Evolutionary conservation across 2,113 vertebrate species (phyloP), one percentile per base, ranked within the genome.

Genomic region (Leptobrachium leishanense): DNA sequence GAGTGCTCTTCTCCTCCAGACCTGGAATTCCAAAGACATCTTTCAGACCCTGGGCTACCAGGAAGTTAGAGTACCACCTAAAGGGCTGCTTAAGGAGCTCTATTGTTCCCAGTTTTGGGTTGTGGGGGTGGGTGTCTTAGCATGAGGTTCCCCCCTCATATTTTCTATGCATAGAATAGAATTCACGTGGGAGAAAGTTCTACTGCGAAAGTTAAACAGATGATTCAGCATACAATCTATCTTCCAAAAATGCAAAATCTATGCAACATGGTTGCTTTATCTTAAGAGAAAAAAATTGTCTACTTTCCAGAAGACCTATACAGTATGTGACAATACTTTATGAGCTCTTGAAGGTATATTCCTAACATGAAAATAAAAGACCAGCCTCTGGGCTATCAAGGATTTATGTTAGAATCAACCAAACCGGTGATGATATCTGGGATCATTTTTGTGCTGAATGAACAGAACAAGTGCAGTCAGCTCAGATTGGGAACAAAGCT

Each of bases 11-110:
- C 85, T 64, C 69, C 92, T 81, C 83, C 91, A 13, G 87, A 87
- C 84, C 86, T 86, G 71, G 94, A 94, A 86, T 93, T 96, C 87
- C 95, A 94, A 86, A 95, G 94, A 92, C 93, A 96, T 62, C 83
- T 93, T 81, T 99, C 96, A 15, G 93, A 98, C 86, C 95, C 96
- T 0, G 84, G 92, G 82, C 88, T 97, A 57, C 91, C 92, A 0
- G 92, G 91, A 74, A 96, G 93, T 92, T 97, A 96, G 89, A 91
- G 83, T 78, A 1, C 6, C 42, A 39, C 15, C 15, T n/a, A 74
- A n/a, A 11, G 57, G 20, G 53, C 13, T 13, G 10, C 12, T n/a
- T 62, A 74, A 68, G 50, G 10, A 74, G 64, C 53, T 67, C 68
- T 12, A 12, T 54, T 6, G 15, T 62, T 63, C 44, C 43, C 65